Base-by-base conservation (phyloP, 2,797 vertebrate genomes). In the Gorsachius magnificus region DNA sequence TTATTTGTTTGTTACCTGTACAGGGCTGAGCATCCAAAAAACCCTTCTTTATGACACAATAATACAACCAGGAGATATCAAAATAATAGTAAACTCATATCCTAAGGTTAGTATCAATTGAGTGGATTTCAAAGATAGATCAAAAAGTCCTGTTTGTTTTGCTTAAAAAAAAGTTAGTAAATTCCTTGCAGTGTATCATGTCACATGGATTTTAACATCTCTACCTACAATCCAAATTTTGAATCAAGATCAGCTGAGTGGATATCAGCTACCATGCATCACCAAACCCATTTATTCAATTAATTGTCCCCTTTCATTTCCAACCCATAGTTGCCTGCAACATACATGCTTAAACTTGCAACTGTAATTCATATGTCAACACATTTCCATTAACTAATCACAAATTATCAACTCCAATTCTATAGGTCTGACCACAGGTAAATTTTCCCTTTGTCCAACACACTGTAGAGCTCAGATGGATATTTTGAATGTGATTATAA, bases 311-410 rank as follows among this genome's bases (percentile, higher is more conserved):
- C 25, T 90, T 95, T 77, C 51, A 72, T 70, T 90, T 94, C 57
- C 72, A 36, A 4, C 18, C 31, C 61, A 45, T 16, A 57, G 43
- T 8, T 92, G 29, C 45, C 60, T 89, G 16, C 57, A 75, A 33
- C 45, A 50, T 80, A 43, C 53, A 11, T 51, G 75, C 86, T 89
- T 83, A 92, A 91, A 80, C 38, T 74, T 87, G n/a, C 46, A 83
- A 51, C 57, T 0, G 2, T 65, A 85, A 89, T 87, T 95, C 50
- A 45, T 79, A 81, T 89, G 83, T 89, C 86, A 95, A 43, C 87
- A 83, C 81, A 51, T 91, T 95, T 80, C 68, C n/a, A 92, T 93
- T 95, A 94, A 65, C 92, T 87, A 78, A 94, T 57, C 64, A 51
- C 48, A 61, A 74, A 92, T 95, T 95, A 83, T 45, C 28, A 64